phyloP scores from a whole-genome alignment of 1,140 invertebrate species.

The Marisa cornuarietis region DNA sequence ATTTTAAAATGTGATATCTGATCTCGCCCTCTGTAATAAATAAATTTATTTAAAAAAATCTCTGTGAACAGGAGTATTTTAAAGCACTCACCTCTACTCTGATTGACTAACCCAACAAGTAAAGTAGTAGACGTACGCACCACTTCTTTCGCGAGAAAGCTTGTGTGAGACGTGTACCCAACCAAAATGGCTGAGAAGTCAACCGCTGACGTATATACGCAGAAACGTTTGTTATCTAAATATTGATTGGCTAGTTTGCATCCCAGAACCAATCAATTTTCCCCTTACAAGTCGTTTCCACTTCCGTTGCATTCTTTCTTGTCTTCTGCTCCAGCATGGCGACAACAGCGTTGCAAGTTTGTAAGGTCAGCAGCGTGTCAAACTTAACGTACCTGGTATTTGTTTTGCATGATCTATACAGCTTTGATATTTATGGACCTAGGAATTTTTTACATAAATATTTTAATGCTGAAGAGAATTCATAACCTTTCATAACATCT shows the following conservation, averaged over 20 bases:
- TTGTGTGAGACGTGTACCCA: constrained; percentile 24
- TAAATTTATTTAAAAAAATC: background rate
- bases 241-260: constrained; percentile 19
- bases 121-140: background rate
- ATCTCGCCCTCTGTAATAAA: background rate
- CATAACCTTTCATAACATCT: background rate
- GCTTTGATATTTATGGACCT: background rate
- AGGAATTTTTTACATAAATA: background rate
- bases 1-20: background rate
- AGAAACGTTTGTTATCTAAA: background rate
- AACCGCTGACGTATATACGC: constrained; percentile 24
- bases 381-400: background rate
- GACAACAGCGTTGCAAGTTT: background rate
- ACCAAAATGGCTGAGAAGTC: constrained; percentile 28
- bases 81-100: constrained; percentile 2
- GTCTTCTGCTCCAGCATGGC: background rate
- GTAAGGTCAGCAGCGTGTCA: background rate
- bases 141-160: too few relatives aligned
- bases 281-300: constrained; percentile 8
- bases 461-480: background rate
- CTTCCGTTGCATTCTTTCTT: constrained; percentile 6
- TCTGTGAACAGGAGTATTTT: background rate
- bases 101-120: background rate
- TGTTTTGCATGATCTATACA: background rate
- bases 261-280: constrained; percentile 6